Base-by-base conservation (phyloP, 2,888 invertebrate genomes). In the Pantelozetes paolii region DNA sequence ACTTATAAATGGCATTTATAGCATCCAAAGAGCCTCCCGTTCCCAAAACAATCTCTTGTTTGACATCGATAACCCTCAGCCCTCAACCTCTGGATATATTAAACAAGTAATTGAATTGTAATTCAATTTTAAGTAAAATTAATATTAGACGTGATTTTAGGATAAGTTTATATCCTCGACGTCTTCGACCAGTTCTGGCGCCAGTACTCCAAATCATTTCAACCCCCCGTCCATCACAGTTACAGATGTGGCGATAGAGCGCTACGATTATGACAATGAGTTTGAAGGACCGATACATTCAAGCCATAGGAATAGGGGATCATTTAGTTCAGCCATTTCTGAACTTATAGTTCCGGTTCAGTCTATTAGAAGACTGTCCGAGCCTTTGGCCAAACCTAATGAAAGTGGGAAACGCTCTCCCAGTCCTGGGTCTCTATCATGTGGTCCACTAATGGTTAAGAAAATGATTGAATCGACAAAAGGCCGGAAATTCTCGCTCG, bases 401-500 rank as follows among this genome's bases (percentile, higher is more conserved):
- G 57, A 54, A 5, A 32, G 23, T n/a, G 54, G 54, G 18, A 57
- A 71, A 18, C 28, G 71, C 18, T 50, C 40, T 28, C 36, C 54
- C 2, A 71, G 71, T 57, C 54, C 71, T 2, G 48, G 71, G 2
- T 71, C 71, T 1, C 30, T 5, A 30, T 71, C 71, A 36, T 71
- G 36, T 57, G 26, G 54, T 23, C 32, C 71, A 50, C 71, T 57
- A 50, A 57, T 57, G n/a, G 23, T 54, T 50, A 50, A 57, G 36
- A 70, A 36, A 23, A 70, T 45, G 1, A 23, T 71, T 18, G 50
- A 70, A 23, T 50, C 70, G 45, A 30, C 70, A 26, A 70, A 70
- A 70, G 70, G 48, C 30, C 32, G 78, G 71, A 78, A 78, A 64
- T 76, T 76, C 45, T 79, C 79, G 9, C 73, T 78, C 23, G 79